Percentiles rank a stretch among this genome's conserved stretches.
Evolutionary conservation across 2,113 vertebrate genomes (phyloP).

Genomic region (Aegithalos caudatus): DNA sequence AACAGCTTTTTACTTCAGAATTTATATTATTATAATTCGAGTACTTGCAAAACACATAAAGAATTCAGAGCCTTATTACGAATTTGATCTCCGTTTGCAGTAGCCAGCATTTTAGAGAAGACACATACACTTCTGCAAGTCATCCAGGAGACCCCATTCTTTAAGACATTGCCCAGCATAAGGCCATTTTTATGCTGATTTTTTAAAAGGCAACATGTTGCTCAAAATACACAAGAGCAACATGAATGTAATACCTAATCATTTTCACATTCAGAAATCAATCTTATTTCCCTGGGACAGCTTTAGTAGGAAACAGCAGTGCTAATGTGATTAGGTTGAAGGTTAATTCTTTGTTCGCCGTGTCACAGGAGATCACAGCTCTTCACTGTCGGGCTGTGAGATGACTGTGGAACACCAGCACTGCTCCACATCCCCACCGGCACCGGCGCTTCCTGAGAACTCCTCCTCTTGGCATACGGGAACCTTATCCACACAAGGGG

Average conservation of each 20-base stretch:
- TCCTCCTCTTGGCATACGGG: accelerated
- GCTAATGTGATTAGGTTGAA: not conserved
- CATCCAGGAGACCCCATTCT: not conserved
- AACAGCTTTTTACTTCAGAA: not conserved
- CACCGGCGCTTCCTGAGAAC: not conserved
- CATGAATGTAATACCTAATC: not conserved
- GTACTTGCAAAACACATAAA: not conserved
- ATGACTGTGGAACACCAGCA: not conserved
- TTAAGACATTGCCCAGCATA: not conserved
- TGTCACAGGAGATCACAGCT: not conserved
- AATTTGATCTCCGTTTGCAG: not conserved
- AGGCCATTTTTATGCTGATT: not conserved
- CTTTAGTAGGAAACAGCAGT: not conserved
- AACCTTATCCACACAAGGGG: not conserved
- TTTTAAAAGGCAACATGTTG: not conserved
- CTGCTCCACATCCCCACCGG: not conserved
- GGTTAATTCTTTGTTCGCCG: not conserved
- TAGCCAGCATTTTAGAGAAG: not conserved
- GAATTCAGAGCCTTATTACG: not conserved
- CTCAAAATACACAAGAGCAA: not conserved
- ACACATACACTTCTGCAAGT: not conserved
- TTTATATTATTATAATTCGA: not conserved
- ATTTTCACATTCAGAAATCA: constrained; percentile 4
- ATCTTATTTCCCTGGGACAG: not conserved
- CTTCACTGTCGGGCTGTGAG: not conserved